Conservation (phyloP, 35 echinoderm and acorn worm species). For the Diadema setosum region DNA sequence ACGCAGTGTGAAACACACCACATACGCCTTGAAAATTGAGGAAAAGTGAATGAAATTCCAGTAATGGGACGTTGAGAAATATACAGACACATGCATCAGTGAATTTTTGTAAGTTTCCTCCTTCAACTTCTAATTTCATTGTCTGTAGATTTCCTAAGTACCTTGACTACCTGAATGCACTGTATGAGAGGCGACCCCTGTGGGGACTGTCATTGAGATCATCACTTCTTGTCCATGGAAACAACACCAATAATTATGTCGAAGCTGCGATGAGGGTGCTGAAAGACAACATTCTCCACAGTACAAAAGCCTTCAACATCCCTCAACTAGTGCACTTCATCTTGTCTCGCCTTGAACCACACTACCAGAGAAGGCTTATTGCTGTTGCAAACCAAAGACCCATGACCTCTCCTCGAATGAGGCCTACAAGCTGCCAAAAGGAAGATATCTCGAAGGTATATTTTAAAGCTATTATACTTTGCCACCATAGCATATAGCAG, state of each 20-base stretch:
- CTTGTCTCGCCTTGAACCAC: background rate
- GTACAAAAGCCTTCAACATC: conserved; percentile 19
- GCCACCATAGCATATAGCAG: background rate
- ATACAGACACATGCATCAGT: no score
- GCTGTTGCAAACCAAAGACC: background rate
- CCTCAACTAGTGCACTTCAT: background rate
- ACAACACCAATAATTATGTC: conserved; percentile 17
- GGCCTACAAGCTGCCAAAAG: background rate
- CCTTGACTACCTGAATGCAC: background rate
- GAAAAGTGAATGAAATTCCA: no score
- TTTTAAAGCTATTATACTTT: background rate
- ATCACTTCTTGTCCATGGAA: background rate
- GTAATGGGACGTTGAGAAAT: no score
- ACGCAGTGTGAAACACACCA: no score
- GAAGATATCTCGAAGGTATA: background rate
- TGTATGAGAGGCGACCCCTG: conserved; percentile 9
- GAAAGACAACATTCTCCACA: conserved; percentile 10
- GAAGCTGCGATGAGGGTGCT: conserved; percentile 23
- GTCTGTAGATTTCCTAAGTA: background rate
- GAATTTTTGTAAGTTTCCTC: background rate
- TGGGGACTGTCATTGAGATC: conserved; percentile 7
- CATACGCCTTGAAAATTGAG: background rate
- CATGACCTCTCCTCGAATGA: background rate
- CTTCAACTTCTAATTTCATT: background rate
- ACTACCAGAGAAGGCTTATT: conserved; percentile 1